Evolutionary conservation across 2,888 invertebrate genomes (phyloP), one percentile per base, ranked within the genome.

Genomic region (Iselma pallidipennis): DNA sequence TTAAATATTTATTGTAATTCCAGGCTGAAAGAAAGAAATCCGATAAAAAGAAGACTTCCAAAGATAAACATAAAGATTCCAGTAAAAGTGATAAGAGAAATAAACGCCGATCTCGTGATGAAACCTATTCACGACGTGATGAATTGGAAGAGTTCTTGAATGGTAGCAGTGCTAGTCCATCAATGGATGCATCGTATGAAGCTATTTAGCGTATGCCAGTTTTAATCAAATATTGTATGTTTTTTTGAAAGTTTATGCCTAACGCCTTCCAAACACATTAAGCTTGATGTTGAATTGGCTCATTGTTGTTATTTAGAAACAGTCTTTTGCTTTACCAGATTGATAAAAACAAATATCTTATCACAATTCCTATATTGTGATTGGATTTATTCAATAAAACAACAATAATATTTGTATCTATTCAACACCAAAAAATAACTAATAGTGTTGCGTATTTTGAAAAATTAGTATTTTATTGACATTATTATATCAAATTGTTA

Each of bases 131-230:
- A 23, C 79, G 79, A 49, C 70, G 74, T 74, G 86, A 86, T 67
- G 88, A 87, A 71, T 76, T 88, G 31, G 88, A 88, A 71, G 86
- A 88, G 70, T 88, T 89, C 77, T 77, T 88, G 6, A 87, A 87
- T 76, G 84, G 85, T 63, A 75, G 83, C 67, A 74, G 83, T 68
- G 66, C 84, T 70, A 76, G 85, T 80, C 75, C 87, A 79, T 78
- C 85, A 69, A 77, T 84, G 78, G 83, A 88, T 65, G 81, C 83
- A 49, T 85, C 86, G 48, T 88, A 88, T 71, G 87, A 88, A 77
- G 86, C 86, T 67, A 84, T 88, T 76, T 87, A 85, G 76, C 71
- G 66, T 65, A 70, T 70, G 65, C 52, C 54, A 19, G 4, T 21
- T 21, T 52, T 23, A 23, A 12, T 45, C n/a, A 7, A 37, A n/a